Conservation (phyloP, 2,888 invertebrate genomes). For the Pandemis corylana region DNA sequence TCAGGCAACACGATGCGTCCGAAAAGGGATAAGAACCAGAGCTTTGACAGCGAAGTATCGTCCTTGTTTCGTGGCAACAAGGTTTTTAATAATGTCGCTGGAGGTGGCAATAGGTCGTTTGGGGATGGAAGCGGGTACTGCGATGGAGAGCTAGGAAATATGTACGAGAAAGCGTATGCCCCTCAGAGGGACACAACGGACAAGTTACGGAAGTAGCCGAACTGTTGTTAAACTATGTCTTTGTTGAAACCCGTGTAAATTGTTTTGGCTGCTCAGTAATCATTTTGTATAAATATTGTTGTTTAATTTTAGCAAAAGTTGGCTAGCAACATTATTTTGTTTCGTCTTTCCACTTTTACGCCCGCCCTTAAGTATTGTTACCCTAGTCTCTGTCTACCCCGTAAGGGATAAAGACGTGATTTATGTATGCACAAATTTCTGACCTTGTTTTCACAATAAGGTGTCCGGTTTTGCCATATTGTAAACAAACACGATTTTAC, state of each 20-base stretch:
- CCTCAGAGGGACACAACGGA: slow-evolving; percentile 70
- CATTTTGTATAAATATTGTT: neutral
- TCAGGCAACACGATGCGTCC: slow-evolving; percentile 54
- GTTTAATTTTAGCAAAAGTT: neutral
- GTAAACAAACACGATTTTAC: no score
- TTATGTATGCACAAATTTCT: no score
- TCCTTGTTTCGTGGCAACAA: slow-evolving; percentile 60
- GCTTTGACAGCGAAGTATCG: slow-evolving; percentile 60
- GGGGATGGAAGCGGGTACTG: slow-evolving; percentile 65
- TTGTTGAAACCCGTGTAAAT: slow-evolving; percentile 16
- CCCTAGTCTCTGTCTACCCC: no score
- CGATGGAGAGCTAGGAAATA: slow-evolving; percentile 68
- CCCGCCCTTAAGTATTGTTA: no score
- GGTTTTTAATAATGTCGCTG: slow-evolving; percentile 53
- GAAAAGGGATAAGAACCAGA: slow-evolving; percentile 53
- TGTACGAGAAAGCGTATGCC: slow-evolving; percentile 72
- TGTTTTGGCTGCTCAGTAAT: neutral
- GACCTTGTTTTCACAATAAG: no score
- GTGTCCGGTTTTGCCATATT: no score
- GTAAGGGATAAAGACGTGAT: no score
- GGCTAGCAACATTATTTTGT: no score
- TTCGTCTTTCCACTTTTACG: no score
- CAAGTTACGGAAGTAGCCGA: slow-evolving; percentile 49
- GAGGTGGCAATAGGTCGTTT: slow-evolving; percentile 58
- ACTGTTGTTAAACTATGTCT: slow-evolving; percentile 37